Percentiles rank a stretch among this genome's conserved stretches.
Conservation (phyloP, 37 sponge, comb jelly and placozoan genomes). For the Eunapius fragilis region DNA sequence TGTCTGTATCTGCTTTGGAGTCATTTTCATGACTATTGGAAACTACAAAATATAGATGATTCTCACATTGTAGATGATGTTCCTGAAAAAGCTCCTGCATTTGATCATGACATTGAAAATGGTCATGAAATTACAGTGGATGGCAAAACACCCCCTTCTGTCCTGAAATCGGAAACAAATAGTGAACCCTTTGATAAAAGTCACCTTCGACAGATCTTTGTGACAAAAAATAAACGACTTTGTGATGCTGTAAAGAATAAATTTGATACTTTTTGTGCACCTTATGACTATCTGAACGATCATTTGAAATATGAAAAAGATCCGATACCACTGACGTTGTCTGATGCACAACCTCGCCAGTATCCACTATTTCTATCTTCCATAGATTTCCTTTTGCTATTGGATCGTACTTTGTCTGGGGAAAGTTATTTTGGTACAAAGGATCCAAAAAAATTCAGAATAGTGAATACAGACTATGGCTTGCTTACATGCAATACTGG, state of each 20-base stretch:
- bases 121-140: neutral
- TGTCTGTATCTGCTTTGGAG: conserved; percentile 87
- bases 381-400: conserved; percentile 44
- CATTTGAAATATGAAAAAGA: conserved; percentile 27
- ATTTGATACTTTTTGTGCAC: conserved; percentile 44
- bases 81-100: neutral
- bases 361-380: conserved; percentile 69
- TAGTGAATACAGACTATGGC: neutral
- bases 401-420: conserved; percentile 34
- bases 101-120: neutral
- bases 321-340: conserved; percentile 18
- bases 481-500: neutral
- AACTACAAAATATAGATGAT: neutral
- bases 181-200: neutral
- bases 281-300: conserved; percentile 2
- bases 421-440: neutral
- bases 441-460: neutral
- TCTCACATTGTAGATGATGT: neutral
- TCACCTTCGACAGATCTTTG: conserved; percentile 62
- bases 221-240: conserved; percentile 64
- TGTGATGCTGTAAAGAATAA: conserved; percentile 54
- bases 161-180: neutral
- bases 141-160: neutral
- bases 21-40: conserved; percentile 73
- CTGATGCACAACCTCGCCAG: neutral